Evolutionary conservation across 1,140 invertebrate species (phyloP).

Genomic region (Aphelenchoides besseyi): DNA sequence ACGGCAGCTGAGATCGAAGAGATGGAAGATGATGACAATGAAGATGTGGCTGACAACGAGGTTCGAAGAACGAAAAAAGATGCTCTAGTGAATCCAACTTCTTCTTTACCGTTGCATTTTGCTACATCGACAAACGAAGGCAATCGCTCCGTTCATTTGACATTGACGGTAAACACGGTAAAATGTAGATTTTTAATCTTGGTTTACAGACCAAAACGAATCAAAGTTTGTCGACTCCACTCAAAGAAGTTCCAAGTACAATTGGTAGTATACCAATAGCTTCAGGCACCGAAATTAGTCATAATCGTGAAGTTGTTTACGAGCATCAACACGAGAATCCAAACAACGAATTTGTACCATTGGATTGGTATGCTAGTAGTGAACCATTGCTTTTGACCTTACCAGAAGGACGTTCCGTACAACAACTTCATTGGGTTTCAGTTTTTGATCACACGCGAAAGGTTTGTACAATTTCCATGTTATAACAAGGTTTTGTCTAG

Average conservation of each 20-base stretch:
- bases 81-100: no score
- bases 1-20: constrained; percentile 28
- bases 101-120: constrained; percentile 27
- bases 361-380: constrained; percentile 58
- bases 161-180: constrained; percentile 20
- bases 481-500: constrained; percentile 2
- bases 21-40: constrained; percentile 1
- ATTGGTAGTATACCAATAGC: no score
- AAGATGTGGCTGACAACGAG: constrained; percentile 16
- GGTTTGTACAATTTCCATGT: constrained; percentile 23
- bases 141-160: not conserved
- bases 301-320: no score
- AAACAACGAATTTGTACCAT: constrained; percentile 13
- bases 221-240: no score
- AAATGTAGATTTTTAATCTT: no score
- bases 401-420: constrained; percentile 43
- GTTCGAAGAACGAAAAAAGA: constrained; percentile 1
- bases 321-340: not conserved
- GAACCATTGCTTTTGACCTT: constrained; percentile 56
- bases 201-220: no score
- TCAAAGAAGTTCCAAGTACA: no score
- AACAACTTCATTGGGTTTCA: constrained; percentile 53
- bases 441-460: constrained; percentile 50
- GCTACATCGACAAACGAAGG: not conserved
- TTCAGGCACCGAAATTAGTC: no score